Evolutionary conservation across 1,140 invertebrate genomes (phyloP).

Genomic region (Aphis gossypii): DNA sequence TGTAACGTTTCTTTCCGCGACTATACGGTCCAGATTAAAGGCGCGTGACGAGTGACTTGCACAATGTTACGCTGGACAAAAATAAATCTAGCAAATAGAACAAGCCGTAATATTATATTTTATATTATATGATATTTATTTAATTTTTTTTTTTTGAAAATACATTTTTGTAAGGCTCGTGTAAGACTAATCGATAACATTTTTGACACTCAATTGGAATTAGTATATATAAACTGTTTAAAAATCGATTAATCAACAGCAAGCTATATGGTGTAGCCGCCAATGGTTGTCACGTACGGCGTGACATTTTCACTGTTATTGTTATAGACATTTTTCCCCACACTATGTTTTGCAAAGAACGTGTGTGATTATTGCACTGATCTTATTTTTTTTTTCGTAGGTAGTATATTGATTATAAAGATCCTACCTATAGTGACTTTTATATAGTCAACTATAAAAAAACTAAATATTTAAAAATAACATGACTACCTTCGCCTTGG

Average conservation of each 20-base stretch:
- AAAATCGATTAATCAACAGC: slow-evolving; percentile 16
- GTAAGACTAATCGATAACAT: slow-evolving; percentile 26
- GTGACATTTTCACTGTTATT: slow-evolving; percentile 1
- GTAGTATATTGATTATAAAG: not conserved
- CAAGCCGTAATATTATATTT: slow-evolving; percentile 18
- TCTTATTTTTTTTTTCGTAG: not conserved
- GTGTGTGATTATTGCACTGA: not conserved
- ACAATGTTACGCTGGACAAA: slow-evolving; percentile 52
- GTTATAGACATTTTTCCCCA: not conserved
- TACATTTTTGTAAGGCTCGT: slow-evolving; percentile 22
- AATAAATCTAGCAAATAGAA: slow-evolving; percentile 35
- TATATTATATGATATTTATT: slow-evolving; percentile 24
- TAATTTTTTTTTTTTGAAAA: slow-evolving; percentile 27
- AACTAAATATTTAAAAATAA: not conserved
- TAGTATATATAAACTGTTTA: slow-evolving; percentile 5
- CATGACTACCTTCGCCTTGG: not conserved
- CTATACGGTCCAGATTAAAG: slow-evolving; percentile 29
- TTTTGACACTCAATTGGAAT: slow-evolving; percentile 24
- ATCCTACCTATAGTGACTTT: not conserved
- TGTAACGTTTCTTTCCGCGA: slow-evolving; percentile 49
- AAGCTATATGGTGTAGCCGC: not conserved
- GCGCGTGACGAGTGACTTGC: slow-evolving; percentile 56
- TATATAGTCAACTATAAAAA: not conserved
- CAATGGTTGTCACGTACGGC: not conserved
- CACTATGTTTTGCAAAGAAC: not conserved